phyloP scores from a whole-genome alignment of 1,140 invertebrate genomes.

The Drosophila oshimai region DNA sequence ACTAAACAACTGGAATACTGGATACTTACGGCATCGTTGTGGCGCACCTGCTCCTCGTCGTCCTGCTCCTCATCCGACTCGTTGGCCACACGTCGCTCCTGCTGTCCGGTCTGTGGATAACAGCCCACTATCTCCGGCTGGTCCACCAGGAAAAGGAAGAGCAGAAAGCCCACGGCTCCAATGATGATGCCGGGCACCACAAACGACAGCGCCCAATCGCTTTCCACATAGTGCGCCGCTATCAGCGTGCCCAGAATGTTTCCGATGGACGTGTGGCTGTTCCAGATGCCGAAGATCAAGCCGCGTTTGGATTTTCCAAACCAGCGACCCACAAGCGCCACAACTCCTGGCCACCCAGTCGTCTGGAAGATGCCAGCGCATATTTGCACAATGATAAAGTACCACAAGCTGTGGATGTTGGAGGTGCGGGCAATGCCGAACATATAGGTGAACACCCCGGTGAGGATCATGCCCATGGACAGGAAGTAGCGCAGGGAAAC shows the following conservation, averaged over 20 bases:
- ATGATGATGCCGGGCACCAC: slow-evolving; percentile 96
- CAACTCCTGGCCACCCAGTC: slow-evolving; percentile 94
- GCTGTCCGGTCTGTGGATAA: slow-evolving; percentile 70
- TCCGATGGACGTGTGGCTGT: slow-evolving; percentile 97
- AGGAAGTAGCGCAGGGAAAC: slow-evolving; percentile 96
- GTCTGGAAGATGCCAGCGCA: slow-evolving; percentile 94
- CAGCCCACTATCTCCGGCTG: slow-evolving; percentile 90
- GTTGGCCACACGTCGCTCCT: slow-evolving; percentile 51
- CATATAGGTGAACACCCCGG: slow-evolving; percentile 93
- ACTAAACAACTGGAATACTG: neutral
- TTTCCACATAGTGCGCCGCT: slow-evolving; percentile 92
- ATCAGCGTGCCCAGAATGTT: slow-evolving; percentile 95
- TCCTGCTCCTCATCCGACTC: slow-evolving; percentile 69
- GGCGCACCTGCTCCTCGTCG: slow-evolving; percentile 44
- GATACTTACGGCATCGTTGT: slow-evolving; percentile 64
- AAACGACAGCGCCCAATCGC: slow-evolving; percentile 95
- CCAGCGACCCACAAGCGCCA: slow-evolving; percentile 97
- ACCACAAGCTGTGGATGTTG: slow-evolving; percentile 92
- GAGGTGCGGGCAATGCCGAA: slow-evolving; percentile 94
- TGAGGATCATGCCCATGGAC: slow-evolving; percentile 93
- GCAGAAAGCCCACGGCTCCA: slow-evolving; percentile 88
- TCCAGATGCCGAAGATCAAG: slow-evolving; percentile 97
- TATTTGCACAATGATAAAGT: slow-evolving; percentile 92
- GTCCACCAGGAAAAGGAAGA: slow-evolving; percentile 94
- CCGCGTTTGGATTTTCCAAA: slow-evolving; percentile 96